phyloP scores from a whole-genome alignment of 2,113 vertebrate species.

The Anoplopoma fimbria region DNA sequence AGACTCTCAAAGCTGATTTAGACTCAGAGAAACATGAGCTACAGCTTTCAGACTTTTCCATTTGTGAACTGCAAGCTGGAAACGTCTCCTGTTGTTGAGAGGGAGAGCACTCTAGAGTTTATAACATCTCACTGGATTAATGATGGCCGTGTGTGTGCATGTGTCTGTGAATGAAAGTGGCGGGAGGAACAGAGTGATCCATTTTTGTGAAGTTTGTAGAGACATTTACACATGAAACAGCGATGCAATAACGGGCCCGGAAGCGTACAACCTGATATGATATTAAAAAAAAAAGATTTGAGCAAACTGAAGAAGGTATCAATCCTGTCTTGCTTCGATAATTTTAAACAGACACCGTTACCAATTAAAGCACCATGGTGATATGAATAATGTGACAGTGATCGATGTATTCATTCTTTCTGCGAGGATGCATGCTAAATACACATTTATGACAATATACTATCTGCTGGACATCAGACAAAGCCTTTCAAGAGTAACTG shows the following conservation, averaged over 20 bases:
- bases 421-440: not conserved
- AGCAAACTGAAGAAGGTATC: not conserved
- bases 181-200: slow-evolving; percentile 14
- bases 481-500: not conserved
- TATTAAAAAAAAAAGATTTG: not conserved
- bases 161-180: slow-evolving; percentile 21
- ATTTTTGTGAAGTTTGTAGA: slow-evolving; percentile 3
- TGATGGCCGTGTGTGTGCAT: not conserved
- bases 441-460: not conserved
- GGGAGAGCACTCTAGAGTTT: not conserved
- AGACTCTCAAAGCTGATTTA: not conserved
- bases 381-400: not conserved
- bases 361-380: accelerated
- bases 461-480: not conserved
- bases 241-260: not conserved
- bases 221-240: slow-evolving; percentile 28
- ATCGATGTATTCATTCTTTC: not conserved
- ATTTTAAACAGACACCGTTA: not conserved
- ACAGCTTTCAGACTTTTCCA: not conserved
- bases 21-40: not conserved
- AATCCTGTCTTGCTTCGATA: not conserved
- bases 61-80: not conserved
- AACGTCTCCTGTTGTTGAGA: not conserved
- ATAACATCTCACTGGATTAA: not conserved
- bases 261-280: not conserved